Conservation (phyloP, 2,113 vertebrate species). For the Recurvirostra avosetta region DNA sequence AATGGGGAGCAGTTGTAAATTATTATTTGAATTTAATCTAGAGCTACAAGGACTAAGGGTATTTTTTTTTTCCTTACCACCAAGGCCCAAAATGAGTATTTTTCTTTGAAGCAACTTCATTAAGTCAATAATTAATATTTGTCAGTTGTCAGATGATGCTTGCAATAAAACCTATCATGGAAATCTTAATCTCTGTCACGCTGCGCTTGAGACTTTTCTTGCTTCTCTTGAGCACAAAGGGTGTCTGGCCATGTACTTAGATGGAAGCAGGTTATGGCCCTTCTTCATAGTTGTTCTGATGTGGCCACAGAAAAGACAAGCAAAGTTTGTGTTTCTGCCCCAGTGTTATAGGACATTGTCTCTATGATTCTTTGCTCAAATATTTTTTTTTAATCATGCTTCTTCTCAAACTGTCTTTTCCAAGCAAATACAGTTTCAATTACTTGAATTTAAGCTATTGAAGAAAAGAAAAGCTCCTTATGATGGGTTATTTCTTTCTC, state of each 20-base stretch:
- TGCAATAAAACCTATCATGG: background rate
- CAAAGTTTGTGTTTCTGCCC: background rate
- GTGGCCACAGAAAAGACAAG: background rate
- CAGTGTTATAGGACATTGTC: background rate
- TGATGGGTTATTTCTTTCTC: background rate
- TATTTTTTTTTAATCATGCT: background rate
- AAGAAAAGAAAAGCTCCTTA: background rate
- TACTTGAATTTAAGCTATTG: background rate
- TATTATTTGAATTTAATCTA: background rate
- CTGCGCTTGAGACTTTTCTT: background rate
- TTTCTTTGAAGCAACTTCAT: background rate
- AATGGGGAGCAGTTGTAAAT: background rate
- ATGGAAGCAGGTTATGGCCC: background rate
- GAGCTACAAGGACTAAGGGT: background rate
- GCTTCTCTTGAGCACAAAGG: background rate
- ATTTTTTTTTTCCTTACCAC: background rate
- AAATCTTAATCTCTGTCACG: background rate
- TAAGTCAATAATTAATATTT: background rate
- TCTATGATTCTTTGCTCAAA: background rate
- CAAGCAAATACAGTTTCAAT: background rate
- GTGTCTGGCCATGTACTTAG: background rate
- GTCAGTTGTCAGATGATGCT: background rate
- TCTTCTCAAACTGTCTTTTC: background rate
- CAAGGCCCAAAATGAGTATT: background rate
- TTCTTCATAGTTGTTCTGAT: background rate